phyloP scores from a whole-genome alignment of 2,888 invertebrate genomes.

The Polymixis lichenea region DNA sequence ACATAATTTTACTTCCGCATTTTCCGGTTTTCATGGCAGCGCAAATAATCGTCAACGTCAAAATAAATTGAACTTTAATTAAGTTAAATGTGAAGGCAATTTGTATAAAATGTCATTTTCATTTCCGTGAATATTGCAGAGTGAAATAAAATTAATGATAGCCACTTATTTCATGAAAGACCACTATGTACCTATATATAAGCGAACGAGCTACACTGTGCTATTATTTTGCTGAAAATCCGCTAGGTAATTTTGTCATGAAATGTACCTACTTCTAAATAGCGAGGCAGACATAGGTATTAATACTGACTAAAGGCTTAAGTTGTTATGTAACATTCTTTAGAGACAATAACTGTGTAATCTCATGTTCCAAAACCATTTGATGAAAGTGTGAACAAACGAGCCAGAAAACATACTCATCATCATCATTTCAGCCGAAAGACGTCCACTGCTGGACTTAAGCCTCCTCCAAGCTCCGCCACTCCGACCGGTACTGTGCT shows the following conservation, averaged over 20 bases:
- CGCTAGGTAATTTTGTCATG: not conserved
- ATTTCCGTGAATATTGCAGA: conserved; percentile 18
- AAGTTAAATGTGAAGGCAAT: conserved; percentile 30
- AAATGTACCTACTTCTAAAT: not conserved
- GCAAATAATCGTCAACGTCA: conserved; percentile 33
- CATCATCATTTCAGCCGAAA: no score
- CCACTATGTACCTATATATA: no score
- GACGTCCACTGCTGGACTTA: no score
- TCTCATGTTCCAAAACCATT: no score
- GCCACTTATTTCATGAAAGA: conserved; percentile 9
- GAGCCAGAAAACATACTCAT: no score
- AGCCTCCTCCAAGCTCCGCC: no score
- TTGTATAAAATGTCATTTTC: conserved; percentile 32
- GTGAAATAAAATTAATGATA: conserved; percentile 13
- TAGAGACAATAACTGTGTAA: no score
- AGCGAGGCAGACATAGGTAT: not conserved
- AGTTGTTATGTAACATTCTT: no score
- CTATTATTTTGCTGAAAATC: not conserved
- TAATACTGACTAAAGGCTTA: no score
- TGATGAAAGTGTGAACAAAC: no score
- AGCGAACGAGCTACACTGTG: not conserved
- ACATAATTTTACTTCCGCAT: conserved; percentile 9
- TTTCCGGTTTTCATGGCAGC: conserved; percentile 15
- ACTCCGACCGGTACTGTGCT: no score
- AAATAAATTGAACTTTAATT: conserved; percentile 36